Percentiles rank a stretch among this genome's conserved stretches.
Conservation (phyloP, 2,888 invertebrate species). For the Cynaeus angustus region DNA sequence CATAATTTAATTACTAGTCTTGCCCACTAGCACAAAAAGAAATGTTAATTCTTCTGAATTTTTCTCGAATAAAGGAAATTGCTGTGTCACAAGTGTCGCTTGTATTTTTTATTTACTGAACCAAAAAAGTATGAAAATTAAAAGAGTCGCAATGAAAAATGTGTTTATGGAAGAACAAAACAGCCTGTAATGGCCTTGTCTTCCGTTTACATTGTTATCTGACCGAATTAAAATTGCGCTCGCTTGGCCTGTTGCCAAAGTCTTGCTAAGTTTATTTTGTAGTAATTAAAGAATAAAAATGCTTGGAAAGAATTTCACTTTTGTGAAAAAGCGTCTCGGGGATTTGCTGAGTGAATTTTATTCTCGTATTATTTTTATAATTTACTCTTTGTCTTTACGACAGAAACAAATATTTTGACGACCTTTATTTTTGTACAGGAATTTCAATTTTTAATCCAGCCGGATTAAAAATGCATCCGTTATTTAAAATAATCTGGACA, state of each 20-base stretch:
- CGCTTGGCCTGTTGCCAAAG: slow-evolving; percentile 27
- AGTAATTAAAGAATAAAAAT: slow-evolving; percentile 31
- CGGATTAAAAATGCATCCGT: no score
- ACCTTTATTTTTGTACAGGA: no score
- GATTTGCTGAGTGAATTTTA: slow-evolving; percentile 7
- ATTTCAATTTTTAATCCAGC: no score
- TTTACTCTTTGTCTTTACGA: background rate
- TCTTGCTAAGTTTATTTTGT: slow-evolving; percentile 32
- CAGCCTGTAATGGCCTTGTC: slow-evolving; percentile 6
- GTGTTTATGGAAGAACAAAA: slow-evolving; percentile 30
- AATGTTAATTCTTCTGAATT: background rate
- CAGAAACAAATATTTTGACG: background rate
- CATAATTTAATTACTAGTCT: slow-evolving; percentile 13
- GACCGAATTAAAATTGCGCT: slow-evolving; percentile 34
- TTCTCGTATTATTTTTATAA: background rate
- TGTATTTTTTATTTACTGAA: slow-evolving; percentile 10
- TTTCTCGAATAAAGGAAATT: slow-evolving; percentile 4
- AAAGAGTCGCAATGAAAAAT: slow-evolving; percentile 18
- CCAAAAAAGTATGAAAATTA: slow-evolving; percentile 16
- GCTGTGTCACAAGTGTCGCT: slow-evolving; percentile 3
- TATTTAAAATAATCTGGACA: no score
- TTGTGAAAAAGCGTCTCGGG: slow-evolving; percentile 5
- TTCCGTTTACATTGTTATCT: slow-evolving; percentile 34
- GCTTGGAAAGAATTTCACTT: slow-evolving; percentile 12
- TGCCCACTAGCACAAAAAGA: background rate